These are phyloP conservation scores for Syritta pipiens DNA, from an alignment of 2,888 invertebrate species.

Conservation along the genomic window DNA sequence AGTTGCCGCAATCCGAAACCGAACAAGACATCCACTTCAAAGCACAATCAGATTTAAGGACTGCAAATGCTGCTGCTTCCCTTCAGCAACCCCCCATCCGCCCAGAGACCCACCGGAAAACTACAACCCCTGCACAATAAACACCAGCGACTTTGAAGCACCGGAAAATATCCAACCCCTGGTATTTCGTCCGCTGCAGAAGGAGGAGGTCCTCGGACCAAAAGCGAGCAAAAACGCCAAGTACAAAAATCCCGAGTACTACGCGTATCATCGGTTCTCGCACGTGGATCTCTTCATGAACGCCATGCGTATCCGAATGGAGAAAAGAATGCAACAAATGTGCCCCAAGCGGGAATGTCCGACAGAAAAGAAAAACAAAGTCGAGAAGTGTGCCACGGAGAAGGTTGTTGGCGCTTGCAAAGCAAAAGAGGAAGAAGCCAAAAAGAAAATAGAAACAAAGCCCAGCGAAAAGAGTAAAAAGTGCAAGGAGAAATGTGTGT, in stretches of 20 bases:
- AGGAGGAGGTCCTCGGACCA: conserved; percentile 73
- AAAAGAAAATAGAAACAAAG: not conserved
- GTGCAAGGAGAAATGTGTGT: not conserved
- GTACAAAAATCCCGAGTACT: conserved; percentile 76
- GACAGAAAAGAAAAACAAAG: too few species aligned
- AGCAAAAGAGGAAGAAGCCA: too few species aligned
- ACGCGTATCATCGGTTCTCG: conserved; percentile 75
- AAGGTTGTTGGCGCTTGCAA: too few species aligned
- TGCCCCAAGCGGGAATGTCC: too few species aligned
- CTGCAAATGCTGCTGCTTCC: not conserved
- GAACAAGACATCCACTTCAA: too few species aligned
- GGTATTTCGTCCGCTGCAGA: conserved; percentile 72
- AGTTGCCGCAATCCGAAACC: too few species aligned
- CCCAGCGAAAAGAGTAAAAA: not conserved
- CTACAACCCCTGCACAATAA: conserved; percentile 72
- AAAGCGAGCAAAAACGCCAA: conserved; percentile 71
- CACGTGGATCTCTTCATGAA: conserved; percentile 71
- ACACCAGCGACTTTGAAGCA: not conserved
- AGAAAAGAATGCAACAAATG: conserved; percentile 39
- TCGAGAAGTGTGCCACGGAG: too few species aligned
- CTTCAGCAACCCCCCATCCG: conserved; percentile 72
- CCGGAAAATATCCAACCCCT: conserved; percentile 70
- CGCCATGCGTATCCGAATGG: conserved; percentile 70
- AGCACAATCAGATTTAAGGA: too few species aligned
- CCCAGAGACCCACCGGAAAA: conserved; percentile 75